Evolutionary conservation across 2,113 vertebrate genomes (phyloP).

Genomic region (Baryphthengus martii): DNA sequence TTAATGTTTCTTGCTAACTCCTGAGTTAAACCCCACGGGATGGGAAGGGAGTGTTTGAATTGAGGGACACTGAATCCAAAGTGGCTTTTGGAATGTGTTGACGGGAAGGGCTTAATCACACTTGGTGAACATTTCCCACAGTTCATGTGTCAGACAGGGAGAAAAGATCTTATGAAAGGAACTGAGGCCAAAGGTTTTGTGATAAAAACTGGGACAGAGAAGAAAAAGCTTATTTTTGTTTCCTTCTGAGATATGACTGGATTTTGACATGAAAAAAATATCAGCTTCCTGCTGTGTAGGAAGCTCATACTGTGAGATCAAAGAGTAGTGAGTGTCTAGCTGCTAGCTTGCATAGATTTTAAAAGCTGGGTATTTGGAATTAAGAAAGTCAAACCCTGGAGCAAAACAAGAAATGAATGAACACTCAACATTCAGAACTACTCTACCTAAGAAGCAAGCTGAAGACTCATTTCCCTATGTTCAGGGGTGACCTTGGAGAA

Average conservation of each 20-base stretch:
- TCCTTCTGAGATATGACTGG: constrained; percentile 39
- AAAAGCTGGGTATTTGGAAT: constrained; percentile 1
- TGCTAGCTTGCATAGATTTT: neutral
- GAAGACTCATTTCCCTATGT: neutral
- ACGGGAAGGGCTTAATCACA: neutral
- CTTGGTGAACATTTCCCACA: constrained; percentile 47
- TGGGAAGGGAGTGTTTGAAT: constrained; percentile 13
- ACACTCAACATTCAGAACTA: neutral
- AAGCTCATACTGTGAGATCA: constrained; percentile 24
- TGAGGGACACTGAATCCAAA: constrained; percentile 13
- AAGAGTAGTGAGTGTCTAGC: constrained; percentile 24
- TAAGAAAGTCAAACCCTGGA: neutral
- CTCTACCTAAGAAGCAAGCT: neutral
- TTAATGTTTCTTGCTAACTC: constrained; percentile 11
- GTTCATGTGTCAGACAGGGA: constrained; percentile 39
- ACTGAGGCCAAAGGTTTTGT: constrained; percentile 51
- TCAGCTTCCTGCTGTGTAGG: constrained; percentile 15
- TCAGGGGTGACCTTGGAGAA: neutral
- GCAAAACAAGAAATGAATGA: neutral
- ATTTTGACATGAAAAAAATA: constrained; percentile 59
- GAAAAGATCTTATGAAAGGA: constrained; percentile 44
- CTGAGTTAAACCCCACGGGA: neutral
- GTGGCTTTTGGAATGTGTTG: constrained; percentile 19
- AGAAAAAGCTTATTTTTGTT: constrained; percentile 66
- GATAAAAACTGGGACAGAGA: constrained; percentile 52